These are phyloP conservation scores for Xanthorhoe designata DNA, from an alignment of 2,888 invertebrate genomes.

Conservation along the genomic window DNA sequence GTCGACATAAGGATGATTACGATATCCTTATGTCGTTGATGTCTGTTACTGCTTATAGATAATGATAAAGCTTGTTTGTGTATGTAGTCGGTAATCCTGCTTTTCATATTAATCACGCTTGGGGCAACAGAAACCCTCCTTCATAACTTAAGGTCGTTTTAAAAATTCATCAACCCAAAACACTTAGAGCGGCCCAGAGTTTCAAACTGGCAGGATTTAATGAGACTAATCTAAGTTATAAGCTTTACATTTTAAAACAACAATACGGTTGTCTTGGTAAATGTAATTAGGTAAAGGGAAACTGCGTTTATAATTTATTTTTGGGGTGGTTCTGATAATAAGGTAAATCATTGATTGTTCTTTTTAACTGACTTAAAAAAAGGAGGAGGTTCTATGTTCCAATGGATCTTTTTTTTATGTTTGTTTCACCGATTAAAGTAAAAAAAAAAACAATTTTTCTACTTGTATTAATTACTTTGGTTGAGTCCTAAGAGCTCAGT, in stretches of 20 bases:
- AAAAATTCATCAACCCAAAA: conserved; percentile 8
- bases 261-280: background rate
- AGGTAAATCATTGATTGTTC: background rate
- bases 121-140: background rate
- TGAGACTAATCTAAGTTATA: background rate
- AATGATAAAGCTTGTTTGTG: background rate
- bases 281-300: background rate
- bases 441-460: too few species aligned
- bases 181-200: conserved; percentile 4
- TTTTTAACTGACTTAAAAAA: background rate
- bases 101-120: background rate
- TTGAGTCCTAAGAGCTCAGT: background rate
- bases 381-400: too few species aligned
- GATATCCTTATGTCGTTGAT: too few species aligned
- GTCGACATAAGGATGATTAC: too few species aligned
- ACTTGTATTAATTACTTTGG: too few species aligned
- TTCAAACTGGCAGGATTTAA: background rate
- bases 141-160: background rate
- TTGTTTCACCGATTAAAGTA: too few species aligned
- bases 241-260: background rate
- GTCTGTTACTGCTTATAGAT: too few species aligned
- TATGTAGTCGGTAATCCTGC: background rate
- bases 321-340: background rate
- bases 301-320: background rate
- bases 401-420: too few species aligned